Conservation (phyloP, 1,140 invertebrate species). For the Thrips palmi region DNA sequence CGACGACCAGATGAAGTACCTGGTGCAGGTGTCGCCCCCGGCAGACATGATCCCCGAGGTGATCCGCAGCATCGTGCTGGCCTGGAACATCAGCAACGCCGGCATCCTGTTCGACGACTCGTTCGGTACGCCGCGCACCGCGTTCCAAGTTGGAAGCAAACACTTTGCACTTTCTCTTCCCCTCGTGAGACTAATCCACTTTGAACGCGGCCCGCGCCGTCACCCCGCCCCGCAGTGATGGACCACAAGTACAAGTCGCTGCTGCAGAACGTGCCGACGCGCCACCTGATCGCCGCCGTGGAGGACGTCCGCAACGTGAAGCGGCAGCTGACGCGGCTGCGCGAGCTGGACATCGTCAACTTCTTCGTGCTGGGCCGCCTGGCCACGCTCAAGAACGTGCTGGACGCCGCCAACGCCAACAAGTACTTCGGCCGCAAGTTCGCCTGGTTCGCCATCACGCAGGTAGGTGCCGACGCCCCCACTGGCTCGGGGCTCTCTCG, state of each 20-base stretch:
- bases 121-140: slow-evolving; percentile 45
- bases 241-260: slow-evolving; percentile 83
- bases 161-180: not conserved
- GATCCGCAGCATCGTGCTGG: slow-evolving; percentile 54
- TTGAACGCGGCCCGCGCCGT: too few species aligned
- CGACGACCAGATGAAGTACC: slow-evolving; percentile 43
- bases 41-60: slow-evolving; percentile 64
- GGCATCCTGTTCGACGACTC: slow-evolving; percentile 75
- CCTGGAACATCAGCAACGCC: slow-evolving; percentile 75
- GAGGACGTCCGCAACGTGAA: slow-evolving; percentile 29
- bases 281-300: slow-evolving; percentile 59
- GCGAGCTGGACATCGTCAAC: slow-evolving; percentile 70
- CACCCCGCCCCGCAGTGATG: too few species aligned
- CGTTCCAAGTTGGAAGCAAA: not conserved
- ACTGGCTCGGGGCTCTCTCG: too few species aligned
- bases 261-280: slow-evolving; percentile 66
- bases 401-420: slow-evolving; percentile 32
- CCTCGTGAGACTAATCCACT: slow-evolving; percentile 13
- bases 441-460: slow-evolving; percentile 38
- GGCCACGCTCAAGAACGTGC: slow-evolving; percentile 43
- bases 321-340: slow-evolving; percentile 45
- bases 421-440: slow-evolving; percentile 30
- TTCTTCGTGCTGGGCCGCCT: slow-evolving; percentile 63
- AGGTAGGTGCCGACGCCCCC: slow-evolving; percentile 25
- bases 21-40: slow-evolving; percentile 57